Conservation (phyloP, 2,113 vertebrate species). For the Nyctibius bracteatus region DNA sequence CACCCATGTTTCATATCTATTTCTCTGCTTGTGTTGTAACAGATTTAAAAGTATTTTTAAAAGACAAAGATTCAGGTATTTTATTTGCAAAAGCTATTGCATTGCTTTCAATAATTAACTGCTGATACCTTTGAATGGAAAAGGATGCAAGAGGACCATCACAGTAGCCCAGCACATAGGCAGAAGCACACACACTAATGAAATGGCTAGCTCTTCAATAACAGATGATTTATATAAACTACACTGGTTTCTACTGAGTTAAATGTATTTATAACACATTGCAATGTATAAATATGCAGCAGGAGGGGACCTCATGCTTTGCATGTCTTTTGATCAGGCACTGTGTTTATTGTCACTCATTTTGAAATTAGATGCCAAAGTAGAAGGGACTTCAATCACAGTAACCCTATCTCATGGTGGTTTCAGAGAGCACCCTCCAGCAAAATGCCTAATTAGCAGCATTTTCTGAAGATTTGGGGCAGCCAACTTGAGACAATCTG, state of each 20-base stretch:
- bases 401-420: constrained; percentile 47
- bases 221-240: constrained; percentile 58
- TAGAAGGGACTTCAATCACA: constrained; percentile 49
- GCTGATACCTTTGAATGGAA: neutral
- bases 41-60: neutral
- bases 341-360: constrained; percentile 60
- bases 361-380: constrained; percentile 52
- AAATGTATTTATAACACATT: constrained; percentile 61
- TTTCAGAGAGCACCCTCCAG: constrained; percentile 49
- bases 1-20: neutral
- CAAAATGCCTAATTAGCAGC: constrained; percentile 46
- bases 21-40: neutral
- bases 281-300: constrained; percentile 58
- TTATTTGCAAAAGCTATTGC: neutral
- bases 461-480: constrained; percentile 48
- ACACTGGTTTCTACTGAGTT: constrained; percentile 51
- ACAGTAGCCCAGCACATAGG: neutral
- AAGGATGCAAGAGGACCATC: neutral
- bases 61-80: neutral
- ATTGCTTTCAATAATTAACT: neutral
- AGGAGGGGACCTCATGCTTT: constrained; percentile 56
- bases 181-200: neutral
- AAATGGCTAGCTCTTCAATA: constrained; percentile 26
- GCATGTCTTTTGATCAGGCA: constrained; percentile 54
- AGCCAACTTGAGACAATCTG: constrained; percentile 42